Conservation (phyloP, 1,140 invertebrate species). For the Eumeta japonica region DNA sequence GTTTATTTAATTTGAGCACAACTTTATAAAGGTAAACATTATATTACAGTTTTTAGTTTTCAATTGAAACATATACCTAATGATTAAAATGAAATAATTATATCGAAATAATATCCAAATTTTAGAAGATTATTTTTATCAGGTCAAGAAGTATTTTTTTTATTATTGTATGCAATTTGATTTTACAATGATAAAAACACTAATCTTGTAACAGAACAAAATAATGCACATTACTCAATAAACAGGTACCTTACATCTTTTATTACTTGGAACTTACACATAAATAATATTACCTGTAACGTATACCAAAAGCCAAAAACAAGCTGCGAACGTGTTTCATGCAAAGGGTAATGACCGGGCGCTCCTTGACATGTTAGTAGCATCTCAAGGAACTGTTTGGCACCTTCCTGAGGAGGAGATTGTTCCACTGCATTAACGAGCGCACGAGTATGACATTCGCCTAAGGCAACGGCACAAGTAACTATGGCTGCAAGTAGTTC, state of each 20-base stretch:
- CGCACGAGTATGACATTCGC: slow-evolving; percentile 37
- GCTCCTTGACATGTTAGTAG: slow-evolving; percentile 74
- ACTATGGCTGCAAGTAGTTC: slow-evolving; percentile 45
- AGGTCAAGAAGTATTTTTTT: no score
- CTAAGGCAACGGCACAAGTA: slow-evolving; percentile 41
- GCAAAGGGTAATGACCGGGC: slow-evolving; percentile 78
- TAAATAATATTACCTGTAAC: slow-evolving; percentile 65
- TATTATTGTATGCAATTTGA: no score
- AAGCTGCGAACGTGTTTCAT: slow-evolving; percentile 80
- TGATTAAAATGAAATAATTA: no score
- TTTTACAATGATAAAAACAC: no score
- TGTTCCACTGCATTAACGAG: slow-evolving; percentile 41
- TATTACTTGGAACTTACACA: not conserved
- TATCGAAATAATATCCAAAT: no score
- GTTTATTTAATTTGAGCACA: no score
- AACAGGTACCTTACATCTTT: not conserved
- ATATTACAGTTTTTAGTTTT: no score
- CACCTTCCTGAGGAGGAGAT: slow-evolving; percentile 12
- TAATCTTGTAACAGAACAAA: no score
- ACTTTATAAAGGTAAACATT: no score
- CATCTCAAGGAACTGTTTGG: slow-evolving; percentile 58
- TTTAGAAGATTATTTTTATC: no score
- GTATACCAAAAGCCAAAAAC: slow-evolving; percentile 90
- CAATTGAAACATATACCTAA: no score
- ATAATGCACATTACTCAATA: not conserved